Base-by-base conservation (phyloP, 2,888 invertebrate genomes). In the Melieria picta region DNA sequence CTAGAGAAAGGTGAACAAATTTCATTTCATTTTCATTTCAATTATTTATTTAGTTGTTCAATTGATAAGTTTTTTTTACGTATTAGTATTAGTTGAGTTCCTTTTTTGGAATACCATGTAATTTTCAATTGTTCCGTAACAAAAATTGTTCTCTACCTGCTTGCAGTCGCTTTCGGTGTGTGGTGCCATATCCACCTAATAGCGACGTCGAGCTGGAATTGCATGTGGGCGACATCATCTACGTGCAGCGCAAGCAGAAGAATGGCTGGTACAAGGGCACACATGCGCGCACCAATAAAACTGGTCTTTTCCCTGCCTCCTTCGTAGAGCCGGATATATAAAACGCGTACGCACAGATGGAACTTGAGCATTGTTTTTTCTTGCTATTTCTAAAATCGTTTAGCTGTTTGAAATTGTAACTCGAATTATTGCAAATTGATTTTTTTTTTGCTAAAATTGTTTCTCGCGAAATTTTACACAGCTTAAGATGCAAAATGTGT, bases 221-320 rank as follows among this genome's bases (percentile, higher is more conserved):
- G 61, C 93, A 94, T 78, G 92, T 96, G 56, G 96, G 96, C 74
- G 97, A 97, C 82, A 92, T 97, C 70, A 95, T 97, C 77, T 92
- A 94, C 79, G 97, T 97, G 30, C 94, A 95, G 81, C 94, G 94
- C 81, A 97, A 97, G 83, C 91, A 96, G 67, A 96, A 96, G 66
- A 97, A 97, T 83, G 97, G 97, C 63, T 97, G 97, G 97, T 97
- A 94, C 87, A 96, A 96, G 84, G 97, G 97, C 30, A 96, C 95
- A 0, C 90, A 95, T 78, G 93, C 95, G 78, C 90, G 96, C 70
- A 96, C 96, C 1, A 96, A 97, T 52, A 93, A 95, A 79, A 95
- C 95, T 5, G 97, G 97, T n/a, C 90, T 97, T 58, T 97, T 97
- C 88, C 97, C 97, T 3, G 96, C 96, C 65, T 97, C 95, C 83